Conservation (phyloP, 2,113 vertebrate genomes). For the Podarcis raffonei region DNA sequence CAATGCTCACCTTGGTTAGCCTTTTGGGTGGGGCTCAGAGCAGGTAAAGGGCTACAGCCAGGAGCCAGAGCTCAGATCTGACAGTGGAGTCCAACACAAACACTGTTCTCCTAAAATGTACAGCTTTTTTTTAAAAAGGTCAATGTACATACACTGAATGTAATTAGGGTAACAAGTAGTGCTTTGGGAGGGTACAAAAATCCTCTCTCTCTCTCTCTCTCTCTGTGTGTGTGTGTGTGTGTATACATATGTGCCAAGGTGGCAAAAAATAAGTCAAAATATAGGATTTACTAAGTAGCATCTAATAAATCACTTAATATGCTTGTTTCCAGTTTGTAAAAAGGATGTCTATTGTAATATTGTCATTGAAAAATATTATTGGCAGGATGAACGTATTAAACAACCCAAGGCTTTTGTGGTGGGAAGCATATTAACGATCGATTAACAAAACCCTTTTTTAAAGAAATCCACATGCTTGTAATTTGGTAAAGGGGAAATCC, state of each 20-base stretch:
- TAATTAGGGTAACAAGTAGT: background rate
- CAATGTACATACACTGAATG: background rate
- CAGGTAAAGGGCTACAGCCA: no score
- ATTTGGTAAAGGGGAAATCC: background rate
- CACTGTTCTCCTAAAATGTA: no score
- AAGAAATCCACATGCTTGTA: background rate
- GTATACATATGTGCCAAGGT: background rate
- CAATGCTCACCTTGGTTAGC: no score
- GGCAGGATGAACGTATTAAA: background rate
- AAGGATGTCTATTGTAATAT: background rate
- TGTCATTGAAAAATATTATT: background rate
- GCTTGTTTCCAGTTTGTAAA: background rate
- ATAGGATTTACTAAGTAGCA: background rate
- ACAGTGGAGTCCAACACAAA: no score
- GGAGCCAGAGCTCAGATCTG: no score
- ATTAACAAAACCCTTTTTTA: background rate
- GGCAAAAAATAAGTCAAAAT: background rate
- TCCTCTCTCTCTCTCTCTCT: no score
- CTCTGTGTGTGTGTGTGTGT: no score
- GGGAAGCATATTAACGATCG: background rate
- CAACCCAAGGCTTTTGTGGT: background rate
- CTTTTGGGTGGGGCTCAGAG: no score
- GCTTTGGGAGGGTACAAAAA: background rate
- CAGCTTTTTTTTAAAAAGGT: no score
- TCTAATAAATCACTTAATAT: background rate